Evolutionary conservation across 2,888 invertebrate genomes (phyloP).

Genomic region (Pycnomerus fuliginosus): DNA sequence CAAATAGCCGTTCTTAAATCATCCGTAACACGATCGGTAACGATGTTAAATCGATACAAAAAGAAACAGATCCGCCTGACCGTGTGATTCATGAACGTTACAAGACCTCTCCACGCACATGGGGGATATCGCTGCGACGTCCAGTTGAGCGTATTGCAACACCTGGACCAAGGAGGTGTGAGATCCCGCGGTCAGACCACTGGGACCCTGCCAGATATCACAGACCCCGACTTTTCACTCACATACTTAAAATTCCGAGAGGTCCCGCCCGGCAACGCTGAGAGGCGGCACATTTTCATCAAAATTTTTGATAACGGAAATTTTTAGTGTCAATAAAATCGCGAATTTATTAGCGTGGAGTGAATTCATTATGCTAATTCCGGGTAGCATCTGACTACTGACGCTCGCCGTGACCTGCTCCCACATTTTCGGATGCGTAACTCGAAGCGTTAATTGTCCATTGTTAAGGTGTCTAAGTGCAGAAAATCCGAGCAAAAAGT

Average conservation of each 20-base stretch:
- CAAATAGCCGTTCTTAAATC: slow-evolving; percentile 45
- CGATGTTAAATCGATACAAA: slow-evolving; percentile 47
- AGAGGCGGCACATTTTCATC: too few species aligned
- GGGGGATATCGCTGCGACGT: slow-evolving; percentile 8
- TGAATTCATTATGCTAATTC: too few species aligned
- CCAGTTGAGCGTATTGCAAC: slow-evolving; percentile 20
- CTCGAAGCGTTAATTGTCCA: too few species aligned
- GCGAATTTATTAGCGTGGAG: too few species aligned
- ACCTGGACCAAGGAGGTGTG: slow-evolving; percentile 27
- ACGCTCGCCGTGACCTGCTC: too few species aligned
- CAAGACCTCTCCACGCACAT: slow-evolving; percentile 14
- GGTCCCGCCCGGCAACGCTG: too few species aligned
- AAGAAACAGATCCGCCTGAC: slow-evolving; percentile 36
- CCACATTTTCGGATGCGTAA: too few species aligned
- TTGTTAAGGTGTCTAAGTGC: not conserved
- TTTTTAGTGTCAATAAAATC: too few species aligned
- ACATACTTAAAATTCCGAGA: slow-evolving; percentile 30
- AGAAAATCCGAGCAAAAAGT: slow-evolving; percentile 2
- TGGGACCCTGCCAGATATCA: slow-evolving; percentile 19
- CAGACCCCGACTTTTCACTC: slow-evolving; percentile 27
- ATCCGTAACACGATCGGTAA: slow-evolving; percentile 44
- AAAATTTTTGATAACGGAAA: too few species aligned
- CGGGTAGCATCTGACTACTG: too few species aligned
- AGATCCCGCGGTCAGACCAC: slow-evolving; percentile 26
- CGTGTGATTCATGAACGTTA: slow-evolving; percentile 40